Evolutionary conservation across 1,140 invertebrate genomes (phyloP).

Genomic region (Formica exsecta): DNA sequence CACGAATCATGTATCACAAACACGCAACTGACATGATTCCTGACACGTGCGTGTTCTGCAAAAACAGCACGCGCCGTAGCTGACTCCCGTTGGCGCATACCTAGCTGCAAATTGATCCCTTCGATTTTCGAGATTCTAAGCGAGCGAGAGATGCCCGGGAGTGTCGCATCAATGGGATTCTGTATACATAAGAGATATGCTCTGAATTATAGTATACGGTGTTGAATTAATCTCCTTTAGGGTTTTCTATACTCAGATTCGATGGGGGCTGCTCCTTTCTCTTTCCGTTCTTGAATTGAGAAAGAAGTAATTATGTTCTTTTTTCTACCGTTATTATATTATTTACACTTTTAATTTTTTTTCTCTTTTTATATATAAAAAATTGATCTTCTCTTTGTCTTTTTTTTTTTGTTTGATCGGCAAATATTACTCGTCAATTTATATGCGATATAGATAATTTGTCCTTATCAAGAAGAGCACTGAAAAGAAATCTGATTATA

Average conservation of each 20-base stretch:
- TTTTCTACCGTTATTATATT: background rate
- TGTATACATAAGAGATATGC: constrained; percentile 3
- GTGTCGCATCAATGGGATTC: background rate
- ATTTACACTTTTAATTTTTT: background rate
- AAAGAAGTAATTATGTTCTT: background rate
- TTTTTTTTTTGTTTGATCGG: background rate
- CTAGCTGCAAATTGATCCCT: constrained; percentile 4
- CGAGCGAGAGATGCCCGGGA: background rate
- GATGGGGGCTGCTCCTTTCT: too few species aligned
- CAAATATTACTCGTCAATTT: background rate
- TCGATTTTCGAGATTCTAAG: constrained; percentile 28
- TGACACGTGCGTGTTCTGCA: constrained; percentile 39
- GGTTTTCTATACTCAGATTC: background rate
- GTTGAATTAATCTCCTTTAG: constrained; percentile 8
- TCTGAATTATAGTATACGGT: constrained; percentile 1
- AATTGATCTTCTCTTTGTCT: background rate
- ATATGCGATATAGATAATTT: constrained; percentile 1
- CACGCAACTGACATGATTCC: constrained; percentile 31
- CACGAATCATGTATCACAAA: constrained; percentile 27
- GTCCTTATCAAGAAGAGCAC: background rate
- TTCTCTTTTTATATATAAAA: background rate
- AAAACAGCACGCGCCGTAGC: background rate
- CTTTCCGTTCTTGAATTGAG: background rate
- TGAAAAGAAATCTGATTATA: background rate
- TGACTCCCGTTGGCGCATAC: background rate